Base-by-base conservation (phyloP, 2,113 vertebrate species). In the Electrona antarctica region DNA sequence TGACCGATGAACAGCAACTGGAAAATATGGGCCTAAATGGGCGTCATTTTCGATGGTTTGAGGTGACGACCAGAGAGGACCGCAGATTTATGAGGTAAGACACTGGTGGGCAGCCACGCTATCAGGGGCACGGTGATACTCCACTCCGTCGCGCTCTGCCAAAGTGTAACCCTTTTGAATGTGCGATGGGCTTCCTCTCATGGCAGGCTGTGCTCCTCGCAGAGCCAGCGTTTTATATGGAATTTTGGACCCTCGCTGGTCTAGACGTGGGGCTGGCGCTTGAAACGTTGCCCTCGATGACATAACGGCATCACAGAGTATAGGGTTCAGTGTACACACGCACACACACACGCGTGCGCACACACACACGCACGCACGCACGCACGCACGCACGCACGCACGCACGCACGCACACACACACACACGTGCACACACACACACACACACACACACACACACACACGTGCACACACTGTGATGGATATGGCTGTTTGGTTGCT, bases 31-130 rank as follows among this genome's bases (percentile, higher is more conserved):
- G 73, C 74, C 54, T 52, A 84, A 76, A 84, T 85, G 72, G 81
- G 84, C 76, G 77, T 88, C 76, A 57, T 92, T 90, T 84, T 91
- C 78, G 75, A 73, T 83, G 81, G 85, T 90, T 85, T 91, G 86
- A 89, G 82, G 88, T 82, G 81, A 87, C 79, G 87, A 88, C 84
- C 88, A 87, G 75, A 77, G 51, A 79, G 60, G 67, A 21, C 80
- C 72, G 29, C 82, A 87, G 82, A 92, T 89, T 91, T 89, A 91
- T 87, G 86, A 88, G 77, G 77, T 73, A 84, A 82, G 85, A 79
- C 85, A 82, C 61, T 60, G 64, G 74, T 78, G 82, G 71, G 58
- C 69, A 73, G 56, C 67, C 8, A 52, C 82, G 55, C 55, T 79
- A 77, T 71, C 71, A 61, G 75, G 69, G 74, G 69, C 65, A 70